Conservation (phyloP, 2,113 vertebrate genomes). For the Xerus inauris region DNA sequence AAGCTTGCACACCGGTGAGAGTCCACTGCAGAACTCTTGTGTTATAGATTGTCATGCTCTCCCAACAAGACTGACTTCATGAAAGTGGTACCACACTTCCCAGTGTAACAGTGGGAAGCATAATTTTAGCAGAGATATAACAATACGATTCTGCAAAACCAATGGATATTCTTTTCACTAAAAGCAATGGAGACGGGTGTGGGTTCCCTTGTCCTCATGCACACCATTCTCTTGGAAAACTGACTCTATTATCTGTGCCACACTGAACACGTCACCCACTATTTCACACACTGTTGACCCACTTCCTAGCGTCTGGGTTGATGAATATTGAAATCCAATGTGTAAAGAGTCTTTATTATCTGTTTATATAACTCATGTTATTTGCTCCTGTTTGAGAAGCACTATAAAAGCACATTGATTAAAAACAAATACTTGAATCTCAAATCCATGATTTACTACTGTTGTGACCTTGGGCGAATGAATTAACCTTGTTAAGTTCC, state of each 20-base stretch:
- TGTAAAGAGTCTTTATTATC: neutral
- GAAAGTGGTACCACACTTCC: neutral
- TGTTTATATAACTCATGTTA: neutral
- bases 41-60: neutral
- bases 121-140: neutral
- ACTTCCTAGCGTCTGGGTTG: neutral
- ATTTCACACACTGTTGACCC: neutral
- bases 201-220: neutral
- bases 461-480: neutral
- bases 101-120: neutral
- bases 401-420: neutral
- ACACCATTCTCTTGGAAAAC: neutral
- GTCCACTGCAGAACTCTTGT: too few relatives aligned
- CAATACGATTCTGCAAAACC: neutral
- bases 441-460: too few relatives aligned
- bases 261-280: neutral
- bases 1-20: neutral
- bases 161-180: neutral
- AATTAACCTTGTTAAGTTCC: neutral
- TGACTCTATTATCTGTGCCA: rapidly evolving
- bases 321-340: neutral
- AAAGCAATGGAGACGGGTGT: rapidly evolving
- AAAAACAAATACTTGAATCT: neutral
- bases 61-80: neutral
- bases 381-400: neutral